Base-by-base conservation (phyloP, 2,888 invertebrate genomes). In the Pimpla rufipes region DNA sequence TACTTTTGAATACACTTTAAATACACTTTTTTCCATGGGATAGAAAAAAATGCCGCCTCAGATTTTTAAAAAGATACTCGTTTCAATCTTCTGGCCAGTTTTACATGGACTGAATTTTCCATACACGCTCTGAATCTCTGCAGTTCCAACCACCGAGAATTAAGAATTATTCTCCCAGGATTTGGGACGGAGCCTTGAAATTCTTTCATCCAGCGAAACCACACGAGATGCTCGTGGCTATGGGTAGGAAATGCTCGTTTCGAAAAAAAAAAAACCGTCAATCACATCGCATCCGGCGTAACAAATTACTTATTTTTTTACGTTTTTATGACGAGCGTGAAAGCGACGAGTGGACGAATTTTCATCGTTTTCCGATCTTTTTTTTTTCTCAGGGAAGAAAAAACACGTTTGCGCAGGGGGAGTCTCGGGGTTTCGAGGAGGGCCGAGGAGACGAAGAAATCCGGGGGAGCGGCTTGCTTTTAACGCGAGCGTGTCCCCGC, bases 401-500 rank as follows among this genome's bases (percentile, higher is more conserved):
- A 42, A 37, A 50, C 29, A 52, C 16, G n/a, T 37, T 5, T 7
- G 37, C n/a, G 16, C 8, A 10, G 73, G 35, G 13, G 37, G 67
- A 57, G 16, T n/a, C 7, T n/a, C 10, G 55, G 67, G 16, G 57
- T 77, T 52, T 66, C 29, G 13, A 42, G 59, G 23, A 47, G 47
- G 35, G 45, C 57, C 13, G 68, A 16, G 52, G 8, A 47, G 71
- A 29, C 23, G 35, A 70, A 59, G 70, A 42, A 62, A 50, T 62
- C 50, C 59, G 64, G 73, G 52, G 75, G 78, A 45, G 75, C 67
- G 76, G 76, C 50, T 83, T 59, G 74, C 81, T 76, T 79, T 76
- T 64, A 76, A 79, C 74, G 74, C 55, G 77, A 81, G 40, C 70
- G 62, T 62, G 35, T 74, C 55, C 80, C 59, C 80, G 71, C 59